These are phyloP conservation scores for Anomalospiza imberbis DNA, from an alignment of 2,797 vertebrate species.

Conservation along the genomic window DNA sequence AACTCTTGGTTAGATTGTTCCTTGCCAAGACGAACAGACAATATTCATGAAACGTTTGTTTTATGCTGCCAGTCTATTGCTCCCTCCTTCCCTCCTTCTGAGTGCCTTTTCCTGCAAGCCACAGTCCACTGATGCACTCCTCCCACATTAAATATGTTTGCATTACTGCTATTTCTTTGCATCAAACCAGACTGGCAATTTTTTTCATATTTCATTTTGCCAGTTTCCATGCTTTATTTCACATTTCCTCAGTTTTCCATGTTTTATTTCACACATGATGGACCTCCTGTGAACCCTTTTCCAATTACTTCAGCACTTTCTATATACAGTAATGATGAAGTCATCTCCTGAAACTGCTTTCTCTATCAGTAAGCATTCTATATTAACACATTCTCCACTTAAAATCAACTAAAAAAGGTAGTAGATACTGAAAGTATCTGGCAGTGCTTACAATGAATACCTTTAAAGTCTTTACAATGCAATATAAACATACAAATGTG, in stretches of 20 bases:
- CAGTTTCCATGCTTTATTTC: not conserved
- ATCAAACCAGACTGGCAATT: not conserved
- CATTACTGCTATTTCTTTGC: not conserved
- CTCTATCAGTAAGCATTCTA: not conserved
- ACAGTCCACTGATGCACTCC: not conserved
- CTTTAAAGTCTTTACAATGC: not conserved
- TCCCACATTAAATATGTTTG: slow-evolving; percentile 25
- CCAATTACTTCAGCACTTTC: not conserved
- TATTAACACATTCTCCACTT: not conserved
- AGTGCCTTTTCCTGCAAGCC: not conserved
- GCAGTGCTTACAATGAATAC: not conserved
- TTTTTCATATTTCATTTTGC: not conserved
- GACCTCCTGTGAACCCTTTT: not conserved
- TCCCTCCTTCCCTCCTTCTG: not conserved
- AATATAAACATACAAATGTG: not conserved
- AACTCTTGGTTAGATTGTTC: not conserved
- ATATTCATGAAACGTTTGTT: not conserved
- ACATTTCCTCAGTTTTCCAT: not conserved
- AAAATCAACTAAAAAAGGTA: not conserved
- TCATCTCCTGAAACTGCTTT: not conserved
- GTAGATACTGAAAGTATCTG: not conserved
- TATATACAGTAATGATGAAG: not conserved
- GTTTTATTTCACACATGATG: not conserved
- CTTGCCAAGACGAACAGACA: not conserved
- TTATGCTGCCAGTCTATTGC: not conserved